Percentiles rank a stretch among this genome's conserved stretches.
Evolutionary conservation across 2,888 invertebrate species (phyloP).

Genomic region (Thumatha senex): DNA sequence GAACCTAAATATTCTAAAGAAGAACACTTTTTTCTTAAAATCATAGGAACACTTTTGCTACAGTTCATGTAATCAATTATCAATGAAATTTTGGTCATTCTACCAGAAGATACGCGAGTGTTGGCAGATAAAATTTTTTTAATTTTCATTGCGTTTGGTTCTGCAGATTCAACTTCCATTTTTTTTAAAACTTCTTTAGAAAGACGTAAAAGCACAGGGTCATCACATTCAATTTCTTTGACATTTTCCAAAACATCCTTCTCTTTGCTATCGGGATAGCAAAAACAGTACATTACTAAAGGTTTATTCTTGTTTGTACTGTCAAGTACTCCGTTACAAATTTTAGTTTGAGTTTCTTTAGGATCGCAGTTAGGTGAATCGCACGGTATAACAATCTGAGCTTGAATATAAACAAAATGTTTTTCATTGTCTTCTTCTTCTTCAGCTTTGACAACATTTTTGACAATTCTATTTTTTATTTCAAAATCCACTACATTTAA

Average conservation of each 20-base stretch:
- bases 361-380: slow-evolving; percentile 52
- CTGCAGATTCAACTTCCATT: slow-evolving; percentile 55
- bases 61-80: slow-evolving; percentile 57
- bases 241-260: slow-evolving; percentile 18
- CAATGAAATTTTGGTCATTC: slow-evolving; percentile 56
- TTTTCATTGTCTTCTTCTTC: slow-evolving; percentile 58
- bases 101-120: slow-evolving; percentile 52
- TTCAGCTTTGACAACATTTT: slow-evolving; percentile 59
- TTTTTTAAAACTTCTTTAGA: slow-evolving; percentile 50
- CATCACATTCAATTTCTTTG: slow-evolving; percentile 49
- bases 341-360: slow-evolving; percentile 60
- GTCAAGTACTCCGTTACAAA: slow-evolving; percentile 81
- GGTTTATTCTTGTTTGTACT: slow-evolving; percentile 61
- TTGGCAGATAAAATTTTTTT: slow-evolving; percentile 54
- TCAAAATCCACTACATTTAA: slow-evolving; percentile 61
- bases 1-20: slow-evolving; percentile 49
- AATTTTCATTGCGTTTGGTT: slow-evolving; percentile 49
- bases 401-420: slow-evolving; percentile 61
- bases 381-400: slow-evolving; percentile 55
- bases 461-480: slow-evolving; percentile 52
- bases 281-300: slow-evolving; percentile 76
- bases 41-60: slow-evolving; percentile 44
- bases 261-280: slow-evolving; percentile 60
- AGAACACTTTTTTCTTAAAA: slow-evolving; percentile 51
- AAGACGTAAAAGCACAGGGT: slow-evolving; percentile 50